Evolutionary conservation across 1,140 invertebrate species (phyloP).

Genomic region (Ectropis grisescens): DNA sequence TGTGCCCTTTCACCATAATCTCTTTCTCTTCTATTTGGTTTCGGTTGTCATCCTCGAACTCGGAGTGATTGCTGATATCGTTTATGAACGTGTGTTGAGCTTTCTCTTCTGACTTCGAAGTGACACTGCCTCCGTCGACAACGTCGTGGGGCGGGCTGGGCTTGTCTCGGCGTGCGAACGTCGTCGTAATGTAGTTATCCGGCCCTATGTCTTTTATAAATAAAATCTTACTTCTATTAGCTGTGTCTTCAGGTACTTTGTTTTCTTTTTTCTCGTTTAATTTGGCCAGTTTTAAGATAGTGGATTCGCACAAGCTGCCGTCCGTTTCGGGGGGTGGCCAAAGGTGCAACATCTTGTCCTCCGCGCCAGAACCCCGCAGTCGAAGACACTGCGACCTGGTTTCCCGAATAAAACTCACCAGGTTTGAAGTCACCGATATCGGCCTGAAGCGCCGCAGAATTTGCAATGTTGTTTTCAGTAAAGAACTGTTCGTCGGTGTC

Average conservation of each 20-base stretch:
- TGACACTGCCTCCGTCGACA: conserved; percentile 39
- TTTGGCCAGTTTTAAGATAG: conserved; percentile 59
- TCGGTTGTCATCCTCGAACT: conserved; percentile 68
- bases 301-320: conserved; percentile 69
- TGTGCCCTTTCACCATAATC: conserved; percentile 71
- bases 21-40: conserved; percentile 68
- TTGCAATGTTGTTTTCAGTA: conserved; percentile 58
- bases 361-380: conserved; percentile 51
- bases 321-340: conserved; percentile 76
- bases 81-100: conserved; percentile 62
- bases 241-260: conserved; percentile 52
- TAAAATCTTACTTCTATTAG: conserved; percentile 68
- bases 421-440: conserved; percentile 61
- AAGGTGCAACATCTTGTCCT: conserved; percentile 62
- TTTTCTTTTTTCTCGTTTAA: conserved; percentile 53
- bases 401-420: conserved; percentile 59
- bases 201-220: conserved; percentile 75
- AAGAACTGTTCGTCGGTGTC: conserved; percentile 78
- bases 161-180: conserved; percentile 70
- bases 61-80: conserved; percentile 59
- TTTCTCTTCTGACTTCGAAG: conserved; percentile 58
- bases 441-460: conserved; percentile 43
- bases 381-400: conserved; percentile 42
- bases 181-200: conserved; percentile 78
- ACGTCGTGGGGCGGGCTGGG: conserved; percentile 18